Evolutionary conservation across 2,888 invertebrate genomes (phyloP).

Genomic region (Xanthostigma xanthostigma): DNA sequence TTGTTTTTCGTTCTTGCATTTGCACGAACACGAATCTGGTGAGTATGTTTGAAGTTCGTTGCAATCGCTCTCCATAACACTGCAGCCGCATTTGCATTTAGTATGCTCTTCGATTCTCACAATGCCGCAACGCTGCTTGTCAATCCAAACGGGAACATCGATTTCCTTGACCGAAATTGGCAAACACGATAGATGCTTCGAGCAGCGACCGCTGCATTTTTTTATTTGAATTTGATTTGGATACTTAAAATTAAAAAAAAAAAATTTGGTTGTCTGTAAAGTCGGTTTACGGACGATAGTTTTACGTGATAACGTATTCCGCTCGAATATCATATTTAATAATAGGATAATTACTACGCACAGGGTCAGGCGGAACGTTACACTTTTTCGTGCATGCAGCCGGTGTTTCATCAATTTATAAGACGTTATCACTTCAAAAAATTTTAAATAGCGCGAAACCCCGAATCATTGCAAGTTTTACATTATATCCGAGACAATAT

Average conservation of each 20-base stretch:
- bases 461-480: too few species aligned
- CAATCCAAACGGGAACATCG: slow-evolving; percentile 17
- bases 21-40: slow-evolving; percentile 20
- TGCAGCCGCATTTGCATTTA: slow-evolving; percentile 21
- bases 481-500: too few species aligned
- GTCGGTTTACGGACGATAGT: too few species aligned
- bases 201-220: slow-evolving; percentile 22
- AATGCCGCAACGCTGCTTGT: slow-evolving; percentile 16
- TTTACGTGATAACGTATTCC: too few species aligned
- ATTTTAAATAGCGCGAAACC: too few species aligned
- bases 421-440: too few species aligned
- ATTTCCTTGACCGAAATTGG: slow-evolving; percentile 13
- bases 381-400: too few species aligned
- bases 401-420: too few species aligned
- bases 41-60: slow-evolving; percentile 18
- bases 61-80: slow-evolving; percentile 16
- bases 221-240: slow-evolving; percentile 22
- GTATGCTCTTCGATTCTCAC: slow-evolving; percentile 20
- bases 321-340: too few species aligned
- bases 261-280: too few species aligned
- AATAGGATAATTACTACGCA: too few species aligned
- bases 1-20: slow-evolving; percentile 17
- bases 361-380: too few species aligned
- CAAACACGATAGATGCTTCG: slow-evolving; percentile 18
- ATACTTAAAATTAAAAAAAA: background rate